Base-by-base conservation (phyloP, 2,888 invertebrate species). In the Tipula helvola region DNA sequence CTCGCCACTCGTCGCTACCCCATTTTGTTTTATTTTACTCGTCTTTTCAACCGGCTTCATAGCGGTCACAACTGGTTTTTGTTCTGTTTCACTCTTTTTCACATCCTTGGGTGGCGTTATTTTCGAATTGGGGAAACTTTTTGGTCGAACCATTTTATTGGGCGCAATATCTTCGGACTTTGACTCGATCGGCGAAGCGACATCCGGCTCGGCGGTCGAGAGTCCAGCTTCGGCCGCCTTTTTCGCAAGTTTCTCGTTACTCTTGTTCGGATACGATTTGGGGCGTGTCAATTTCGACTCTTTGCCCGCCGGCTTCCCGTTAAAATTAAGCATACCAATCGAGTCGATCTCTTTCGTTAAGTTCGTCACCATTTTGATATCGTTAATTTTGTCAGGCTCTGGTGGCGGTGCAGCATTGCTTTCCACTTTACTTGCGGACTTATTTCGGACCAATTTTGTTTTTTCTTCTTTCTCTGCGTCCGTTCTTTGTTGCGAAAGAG, bases 81-180 rank as follows among this genome's bases (percentile, higher is more conserved):
- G 90, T 71, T 89, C 90, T 39, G 90, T 89, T 83, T 90, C 90
- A 1, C 88, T 89, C 71, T 90, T 90, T 36, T 90, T 90, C 1
- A 90, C 84, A n/a, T 91, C 91, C 84, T 91, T 91, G 12, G 91
- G 91, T 16, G 91, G 90, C 2, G 90, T 88, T 5, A 91, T 86
- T 87, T 91, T 92, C 18, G 91, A 90, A 87, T 91, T 92, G 8
- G 94, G 94, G 89, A 93, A 94, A 89, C 94, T 94, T 89, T 93
- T 94, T 5, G 94, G 94, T 57, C 94, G 91, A 71, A 91, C 90
- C 83, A 94, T 89, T 89, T 90, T 92, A 52, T 83, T 86, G 3
- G 71, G 28, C 5, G 3, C 18, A 10, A 8, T 3, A 10, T 71
- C 71, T 36, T 87, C 87, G 10, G 57, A 44, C 36, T 87, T 87